Percentiles rank a stretch among this genome's conserved stretches.
Evolutionary conservation across 2,888 invertebrate genomes (phyloP).

Genomic region (Dolomedes plantarius): DNA sequence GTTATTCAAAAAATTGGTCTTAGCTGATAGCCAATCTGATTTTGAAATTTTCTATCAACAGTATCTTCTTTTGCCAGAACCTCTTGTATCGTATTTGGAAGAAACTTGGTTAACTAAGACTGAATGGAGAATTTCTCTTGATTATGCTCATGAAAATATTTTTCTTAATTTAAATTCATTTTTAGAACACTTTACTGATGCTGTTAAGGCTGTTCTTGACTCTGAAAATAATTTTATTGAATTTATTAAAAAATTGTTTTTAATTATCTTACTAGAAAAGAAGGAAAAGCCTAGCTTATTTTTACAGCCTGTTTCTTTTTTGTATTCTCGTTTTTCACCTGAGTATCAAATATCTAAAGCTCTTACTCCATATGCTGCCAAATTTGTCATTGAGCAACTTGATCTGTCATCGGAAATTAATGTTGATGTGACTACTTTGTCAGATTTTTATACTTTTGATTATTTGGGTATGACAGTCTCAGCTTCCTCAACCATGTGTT

Average conservation of each 20-base stretch:
- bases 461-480: slow-evolving; percentile 33
- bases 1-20: slow-evolving; percentile 39
- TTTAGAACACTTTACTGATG: slow-evolving; percentile 30
- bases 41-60: slow-evolving; percentile 38
- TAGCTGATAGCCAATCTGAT: slow-evolving; percentile 19
- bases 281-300: slow-evolving; percentile 30
- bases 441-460: slow-evolving; percentile 49
- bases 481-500: slow-evolving; percentile 42
- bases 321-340: slow-evolving; percentile 51
- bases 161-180: slow-evolving; percentile 21
- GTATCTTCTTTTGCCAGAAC: slow-evolving; percentile 13
- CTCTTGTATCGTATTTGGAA: slow-evolving; percentile 32
- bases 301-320: slow-evolving; percentile 1
- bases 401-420: slow-evolving; percentile 47
- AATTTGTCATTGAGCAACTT: slow-evolving; percentile 54
- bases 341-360: slow-evolving; percentile 54
- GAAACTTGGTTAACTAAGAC: slow-evolving; percentile 33
- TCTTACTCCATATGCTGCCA: slow-evolving; percentile 50
- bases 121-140: slow-evolving; percentile 42
- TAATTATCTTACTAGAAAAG: slow-evolving; percentile 37
- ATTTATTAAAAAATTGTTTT: slow-evolving; percentile 43
- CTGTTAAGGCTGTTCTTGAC: slow-evolving; percentile 13
- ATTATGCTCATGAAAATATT: slow-evolving; percentile 48
- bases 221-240: slow-evolving; percentile 15
- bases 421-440: slow-evolving; percentile 27